Conservation (phyloP, 1,140 invertebrate genomes). For the Magallana angulata region DNA sequence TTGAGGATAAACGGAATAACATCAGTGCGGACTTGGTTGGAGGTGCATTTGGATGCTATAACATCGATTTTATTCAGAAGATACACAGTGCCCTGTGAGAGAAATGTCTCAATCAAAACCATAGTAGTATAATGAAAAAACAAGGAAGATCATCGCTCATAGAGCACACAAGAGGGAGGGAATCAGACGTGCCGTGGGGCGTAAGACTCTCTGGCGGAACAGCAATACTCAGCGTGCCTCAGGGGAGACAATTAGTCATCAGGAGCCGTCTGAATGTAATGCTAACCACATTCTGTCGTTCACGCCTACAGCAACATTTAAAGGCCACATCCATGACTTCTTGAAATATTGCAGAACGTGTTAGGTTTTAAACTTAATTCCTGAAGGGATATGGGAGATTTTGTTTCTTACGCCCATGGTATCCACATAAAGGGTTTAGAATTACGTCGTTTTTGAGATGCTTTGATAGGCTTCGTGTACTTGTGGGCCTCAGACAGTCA, state of each 20-base stretch:
- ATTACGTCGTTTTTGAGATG: too few species aligned
- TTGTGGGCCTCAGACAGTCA: too few species aligned
- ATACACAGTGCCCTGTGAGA: conserved; percentile 89
- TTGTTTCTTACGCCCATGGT: too few species aligned
- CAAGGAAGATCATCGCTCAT: too few species aligned
- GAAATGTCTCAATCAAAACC: background rate
- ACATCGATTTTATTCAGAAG: conserved; percentile 95
- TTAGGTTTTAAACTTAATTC: too few species aligned
- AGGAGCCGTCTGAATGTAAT: background rate
- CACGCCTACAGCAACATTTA: background rate
- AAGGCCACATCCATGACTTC: too few species aligned
- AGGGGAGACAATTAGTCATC: background rate
- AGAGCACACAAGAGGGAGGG: background rate
- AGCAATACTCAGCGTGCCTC: background rate
- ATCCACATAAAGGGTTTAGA: too few species aligned
- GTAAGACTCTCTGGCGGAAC: background rate
- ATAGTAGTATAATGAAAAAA: too few species aligned
- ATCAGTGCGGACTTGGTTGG: conserved; percentile 88
- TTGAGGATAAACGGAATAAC: conserved; percentile 93
- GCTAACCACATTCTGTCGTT: background rate
- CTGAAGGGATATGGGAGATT: too few species aligned
- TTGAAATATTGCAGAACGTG: too few species aligned
- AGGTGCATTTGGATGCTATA: conserved; percentile 91
- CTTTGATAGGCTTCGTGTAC: too few species aligned
- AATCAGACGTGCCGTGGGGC: background rate